Evolutionary conservation across 2,113 vertebrate genomes (phyloP).

Genomic region (Tursiops truncatus): DNA sequence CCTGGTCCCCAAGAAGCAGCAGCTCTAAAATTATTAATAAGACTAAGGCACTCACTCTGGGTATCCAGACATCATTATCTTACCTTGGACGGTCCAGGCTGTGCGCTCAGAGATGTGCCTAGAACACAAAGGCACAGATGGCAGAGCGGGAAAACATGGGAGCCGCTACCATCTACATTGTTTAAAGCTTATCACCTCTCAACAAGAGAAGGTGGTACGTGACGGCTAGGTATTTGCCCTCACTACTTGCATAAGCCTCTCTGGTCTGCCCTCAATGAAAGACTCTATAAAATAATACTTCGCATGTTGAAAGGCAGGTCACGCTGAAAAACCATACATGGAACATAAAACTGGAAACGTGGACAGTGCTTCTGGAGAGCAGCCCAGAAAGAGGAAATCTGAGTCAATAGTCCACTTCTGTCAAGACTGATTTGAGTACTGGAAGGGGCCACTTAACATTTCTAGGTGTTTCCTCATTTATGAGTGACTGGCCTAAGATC

Average conservation of each 20-base stretch:
- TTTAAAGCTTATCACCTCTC: neutral
- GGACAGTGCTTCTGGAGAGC: neutral
- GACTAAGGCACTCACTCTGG: neutral
- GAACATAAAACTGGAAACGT: neutral
- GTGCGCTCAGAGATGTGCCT: neutral
- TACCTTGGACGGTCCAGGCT: neutral
- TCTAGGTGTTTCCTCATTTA: neutral
- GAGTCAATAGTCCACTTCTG: neutral
- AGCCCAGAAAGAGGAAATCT: neutral
- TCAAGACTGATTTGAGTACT: neutral
- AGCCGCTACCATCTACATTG: neutral
- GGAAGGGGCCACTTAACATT: neutral
- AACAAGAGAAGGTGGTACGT: neutral
- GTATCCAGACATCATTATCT: neutral
- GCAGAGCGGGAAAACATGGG: neutral
- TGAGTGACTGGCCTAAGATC: neutral
- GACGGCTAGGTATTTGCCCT: neutral
- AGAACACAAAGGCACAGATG: neutral
- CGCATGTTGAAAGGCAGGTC: neutral
- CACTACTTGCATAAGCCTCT: neutral
- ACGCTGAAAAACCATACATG: neutral
- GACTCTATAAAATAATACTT: neutral
- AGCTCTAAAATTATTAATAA: slow-evolving; percentile 1
- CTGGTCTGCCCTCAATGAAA: neutral
- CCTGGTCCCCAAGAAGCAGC: neutral